These are phyloP conservation scores for Pangasius macronema DNA, from an alignment of 2,797 vertebrate genomes.

Conservation along the genomic window DNA sequence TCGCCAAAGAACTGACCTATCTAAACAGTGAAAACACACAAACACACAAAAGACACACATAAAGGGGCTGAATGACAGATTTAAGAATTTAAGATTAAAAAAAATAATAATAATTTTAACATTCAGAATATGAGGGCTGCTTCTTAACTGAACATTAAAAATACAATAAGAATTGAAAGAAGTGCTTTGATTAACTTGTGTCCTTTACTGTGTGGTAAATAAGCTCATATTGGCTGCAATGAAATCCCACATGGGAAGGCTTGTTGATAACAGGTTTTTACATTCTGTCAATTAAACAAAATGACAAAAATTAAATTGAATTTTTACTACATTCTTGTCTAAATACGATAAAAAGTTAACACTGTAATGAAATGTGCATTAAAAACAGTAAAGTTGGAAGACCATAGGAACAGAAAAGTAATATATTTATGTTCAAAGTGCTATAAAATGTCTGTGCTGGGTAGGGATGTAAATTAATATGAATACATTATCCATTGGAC, in stretches of 20 bases:
- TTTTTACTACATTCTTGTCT: background rate
- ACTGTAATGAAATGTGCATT: background rate
- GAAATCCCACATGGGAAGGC: background rate
- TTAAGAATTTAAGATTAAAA: background rate
- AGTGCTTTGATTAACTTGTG: background rate
- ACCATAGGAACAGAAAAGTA: background rate
- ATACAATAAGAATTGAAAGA: background rate
- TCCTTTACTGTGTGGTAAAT: background rate
- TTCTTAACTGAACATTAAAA: background rate
- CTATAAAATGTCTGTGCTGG: background rate
- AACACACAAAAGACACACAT: conserved; percentile 14
- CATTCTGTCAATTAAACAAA: background rate
- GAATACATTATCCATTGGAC: background rate
- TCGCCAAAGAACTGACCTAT: conserved; percentile 98
- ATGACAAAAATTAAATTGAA: background rate
- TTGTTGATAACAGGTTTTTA: background rate
- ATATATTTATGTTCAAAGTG: background rate
- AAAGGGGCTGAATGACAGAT: background rate
- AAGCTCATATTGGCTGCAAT: background rate
- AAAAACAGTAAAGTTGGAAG: background rate
- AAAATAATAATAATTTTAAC: background rate
- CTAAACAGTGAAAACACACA: conserved; percentile 66
- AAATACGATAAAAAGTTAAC: too few relatives aligned
- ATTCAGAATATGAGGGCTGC: background rate
- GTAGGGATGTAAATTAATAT: background rate